Evolutionary conservation across 2,797 vertebrate species (phyloP), one percentile per base, ranked within the genome.

Genomic region (Vireo griseus): DNA sequence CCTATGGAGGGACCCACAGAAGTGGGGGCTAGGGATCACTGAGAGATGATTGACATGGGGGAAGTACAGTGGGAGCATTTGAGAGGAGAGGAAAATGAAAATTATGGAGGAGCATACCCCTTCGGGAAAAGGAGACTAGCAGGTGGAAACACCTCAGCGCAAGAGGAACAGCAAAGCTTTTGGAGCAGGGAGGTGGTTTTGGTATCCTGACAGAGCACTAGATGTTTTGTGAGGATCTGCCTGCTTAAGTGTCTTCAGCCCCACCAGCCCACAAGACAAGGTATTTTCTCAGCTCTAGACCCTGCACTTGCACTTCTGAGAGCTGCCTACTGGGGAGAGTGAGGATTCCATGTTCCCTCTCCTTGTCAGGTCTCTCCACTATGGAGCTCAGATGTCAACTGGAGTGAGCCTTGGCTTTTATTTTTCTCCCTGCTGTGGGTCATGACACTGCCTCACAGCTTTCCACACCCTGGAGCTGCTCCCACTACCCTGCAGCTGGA

Each of bases 401-500:
- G 33, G 12, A 80, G n/a, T 1, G 4, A 85, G 35, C 29, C 37
- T 63, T 44, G 50, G 20, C 31, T 83, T 74, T 75, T 67, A 17
- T 57, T 31, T 55, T 42, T 28, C 28, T 29, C 26, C 24, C 10
- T 71, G n/a, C 57, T 58, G 22, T 20, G 16, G 25, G 39, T 63
- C 15, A 35, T 45, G 21, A 62, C 50, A 40, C 13, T 57, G 42
- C 37, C 55, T 45, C 37, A 62, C 29, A 6, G 10, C 12, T 73
- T 82, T 82, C 39, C 42, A 44, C 9, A 3, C 15, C 19, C 20
- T 4, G 2, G n/a, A 54, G 39, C 24, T 11, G 4, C 28, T 72
- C 21, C 10, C 0, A 0, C 37, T n/a, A 20, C 18, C 15, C 28
- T 58, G 33, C 20, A 4, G 2, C 44, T 51, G 81, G 31, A 33